These are phyloP conservation scores for Corythaeola cristata DNA, from an alignment of 2,113 vertebrate species.

Conservation along the genomic window DNA sequence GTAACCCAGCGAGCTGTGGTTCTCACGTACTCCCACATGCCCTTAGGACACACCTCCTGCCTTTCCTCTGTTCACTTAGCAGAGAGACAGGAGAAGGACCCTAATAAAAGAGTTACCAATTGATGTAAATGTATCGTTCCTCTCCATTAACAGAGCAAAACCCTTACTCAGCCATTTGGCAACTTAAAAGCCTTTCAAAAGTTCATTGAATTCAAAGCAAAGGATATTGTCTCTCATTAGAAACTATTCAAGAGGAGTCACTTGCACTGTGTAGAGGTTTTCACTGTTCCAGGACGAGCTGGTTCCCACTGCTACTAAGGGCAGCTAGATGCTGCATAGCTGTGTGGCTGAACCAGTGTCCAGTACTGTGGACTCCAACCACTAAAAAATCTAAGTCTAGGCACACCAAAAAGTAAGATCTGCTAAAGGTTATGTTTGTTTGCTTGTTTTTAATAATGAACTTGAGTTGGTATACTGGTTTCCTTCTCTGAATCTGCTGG, in stretches of 20 bases:
- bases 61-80: background rate
- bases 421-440: background rate
- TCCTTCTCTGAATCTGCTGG: background rate
- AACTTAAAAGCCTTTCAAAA: slow-evolving; percentile 5
- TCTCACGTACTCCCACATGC: background rate
- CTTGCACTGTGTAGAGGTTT: background rate
- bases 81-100: background rate
- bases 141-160: background rate
- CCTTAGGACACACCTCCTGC: background rate
- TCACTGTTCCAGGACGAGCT: background rate
- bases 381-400: background rate
- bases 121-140: background rate
- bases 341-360: background rate
- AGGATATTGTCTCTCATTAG: background rate
- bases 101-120: background rate
- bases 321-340: rapidly evolving
- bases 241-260: background rate
- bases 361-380: background rate
- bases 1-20: background rate
- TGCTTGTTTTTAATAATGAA: background rate
- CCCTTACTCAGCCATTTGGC: background rate
- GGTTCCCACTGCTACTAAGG: background rate
- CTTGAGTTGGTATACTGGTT: background rate
- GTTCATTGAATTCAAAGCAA: background rate
- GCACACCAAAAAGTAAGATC: background rate